Percentiles rank a stretch among this genome's conserved stretches.
These are phyloP conservation scores for Ginglymostoma cirratum DNA, from an alignment of 2,113 vertebrate species.

Conservation along the genomic window DNA sequence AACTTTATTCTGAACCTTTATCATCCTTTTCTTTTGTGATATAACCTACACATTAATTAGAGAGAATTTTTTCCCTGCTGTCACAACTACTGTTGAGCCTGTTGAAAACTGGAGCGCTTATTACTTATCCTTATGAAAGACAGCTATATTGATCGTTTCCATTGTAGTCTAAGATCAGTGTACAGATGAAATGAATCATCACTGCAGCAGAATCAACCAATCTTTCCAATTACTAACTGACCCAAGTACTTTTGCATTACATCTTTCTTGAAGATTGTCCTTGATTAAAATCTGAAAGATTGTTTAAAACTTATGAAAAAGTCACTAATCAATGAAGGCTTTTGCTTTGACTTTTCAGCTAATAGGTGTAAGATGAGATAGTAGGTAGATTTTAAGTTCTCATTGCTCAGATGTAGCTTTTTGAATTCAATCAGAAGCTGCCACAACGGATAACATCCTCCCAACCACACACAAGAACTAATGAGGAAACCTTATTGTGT, in stretches of 20 bases:
- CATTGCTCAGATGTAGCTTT: too few relatives aligned
- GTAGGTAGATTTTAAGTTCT: background rate
- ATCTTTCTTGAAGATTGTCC: background rate
- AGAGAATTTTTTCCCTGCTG: conserved; percentile 45
- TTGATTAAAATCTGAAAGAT: background rate
- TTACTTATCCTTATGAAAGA: conserved; percentile 50
- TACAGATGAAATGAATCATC: conserved; percentile 71
- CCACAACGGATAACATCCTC: background rate
- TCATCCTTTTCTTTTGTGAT: conserved; percentile 41
- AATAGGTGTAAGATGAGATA: background rate
- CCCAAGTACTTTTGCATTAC: conserved; percentile 48
- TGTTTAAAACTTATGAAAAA: background rate
- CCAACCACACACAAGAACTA: background rate
- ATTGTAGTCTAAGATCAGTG: conserved; percentile 53
- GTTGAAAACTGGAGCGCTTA: conserved; percentile 55
- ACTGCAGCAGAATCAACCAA: conserved; percentile 68
- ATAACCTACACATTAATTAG: conserved; percentile 44
- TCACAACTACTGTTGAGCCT: conserved; percentile 38
- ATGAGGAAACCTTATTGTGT: background rate
- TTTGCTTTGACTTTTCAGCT: background rate
- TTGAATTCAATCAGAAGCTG: background rate
- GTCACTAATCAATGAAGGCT: background rate
- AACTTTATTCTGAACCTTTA: conserved; percentile 46
- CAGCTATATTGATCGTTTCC: conserved; percentile 56
- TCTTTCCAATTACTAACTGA: conserved; percentile 88